Base-by-base conservation (phyloP, 1,140 invertebrate genomes). In the Lordiphosa clarofinis region DNA sequence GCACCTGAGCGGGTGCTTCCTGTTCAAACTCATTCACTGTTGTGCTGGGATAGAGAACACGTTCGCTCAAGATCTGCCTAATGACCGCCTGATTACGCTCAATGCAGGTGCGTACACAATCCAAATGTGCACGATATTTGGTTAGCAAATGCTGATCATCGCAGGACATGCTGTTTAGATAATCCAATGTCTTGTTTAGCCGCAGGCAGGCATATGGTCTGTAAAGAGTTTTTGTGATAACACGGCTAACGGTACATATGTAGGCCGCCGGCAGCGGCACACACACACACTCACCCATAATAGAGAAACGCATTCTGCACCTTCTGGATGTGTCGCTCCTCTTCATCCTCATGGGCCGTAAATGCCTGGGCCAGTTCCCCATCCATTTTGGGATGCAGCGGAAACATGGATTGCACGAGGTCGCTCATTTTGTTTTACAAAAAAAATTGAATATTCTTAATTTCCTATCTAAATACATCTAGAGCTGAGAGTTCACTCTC, bases 1-100 rank as follows among this genome's bases (percentile, higher is more conserved):
- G 87, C 53, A 90, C 87, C 46, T 87, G 56, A 50, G 54, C 66
- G 4, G 75, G 75, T 19, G 75, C 46, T 40, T 79, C 75, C 3
- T 82, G 66, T 8, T 62, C 46, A 46, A 47, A 47, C 4, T 52
- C 24, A 10, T 68, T 50, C 31, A 11, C 33, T 19, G 38, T 35
- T 11, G 54, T 24, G 15, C 15, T 56, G 4, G 19, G 75, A 37
- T 86, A 81, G 2, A 86, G 68, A 0, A 73, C 59, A 1, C 69
- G 72, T 43, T 84, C 86, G 4, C 82, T 72, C 6, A 97, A 92
- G 46, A 98, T 96, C 15, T 95, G 89, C 54, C 94, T 93, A 7
- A 98, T 95, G 13, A 98, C 92, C 42, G 93, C 90, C 71, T 95
- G 93, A 89, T 98, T 99, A 49, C 94, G 92, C 40, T 96, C 95